Conservation (phyloP, 1,140 invertebrate genomes). For the Drosophila sturtevanti region DNA sequence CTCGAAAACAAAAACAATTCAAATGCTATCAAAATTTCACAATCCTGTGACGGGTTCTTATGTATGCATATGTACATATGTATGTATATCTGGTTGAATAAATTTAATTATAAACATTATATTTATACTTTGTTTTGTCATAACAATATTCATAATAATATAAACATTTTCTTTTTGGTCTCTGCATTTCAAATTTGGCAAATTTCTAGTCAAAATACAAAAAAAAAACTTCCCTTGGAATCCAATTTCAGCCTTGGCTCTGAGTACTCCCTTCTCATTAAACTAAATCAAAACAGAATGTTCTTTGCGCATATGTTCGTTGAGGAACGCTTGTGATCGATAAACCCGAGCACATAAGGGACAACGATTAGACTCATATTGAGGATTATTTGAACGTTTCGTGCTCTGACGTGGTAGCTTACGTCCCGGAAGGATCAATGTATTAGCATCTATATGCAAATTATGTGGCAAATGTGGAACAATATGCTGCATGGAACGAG, state of each 20-base stretch:
- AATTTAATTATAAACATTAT: slow-evolving; percentile 1
- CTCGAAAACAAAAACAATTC: slow-evolving; percentile 16
- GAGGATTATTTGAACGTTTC: slow-evolving; percentile 48
- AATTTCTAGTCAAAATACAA: slow-evolving; percentile 38
- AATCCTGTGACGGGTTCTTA: background rate
- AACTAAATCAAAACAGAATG: slow-evolving; percentile 77
- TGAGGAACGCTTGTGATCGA: slow-evolving; percentile 77
- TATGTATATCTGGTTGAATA: background rate
- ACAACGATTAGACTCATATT: slow-evolving; percentile 78
- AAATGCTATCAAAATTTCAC: background rate
- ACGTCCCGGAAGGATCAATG: slow-evolving; percentile 47
- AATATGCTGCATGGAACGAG: slow-evolving; percentile 67
- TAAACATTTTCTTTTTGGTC: slow-evolving; percentile 57
- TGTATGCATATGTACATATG: background rate
- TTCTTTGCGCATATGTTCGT: slow-evolving; percentile 82
- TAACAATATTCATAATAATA: background rate
- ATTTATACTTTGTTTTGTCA: background rate
- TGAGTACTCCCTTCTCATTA: background rate
- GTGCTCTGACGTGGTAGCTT: slow-evolving; percentile 61
- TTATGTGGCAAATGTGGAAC: slow-evolving; percentile 64
- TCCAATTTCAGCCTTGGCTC: slow-evolving; percentile 52
- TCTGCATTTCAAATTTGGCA: slow-evolving; percentile 59
- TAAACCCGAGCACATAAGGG: slow-evolving; percentile 74
- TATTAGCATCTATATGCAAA: slow-evolving; percentile 59
- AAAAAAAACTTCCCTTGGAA: slow-evolving; percentile 40